A percentile compares a stretch with the other conserved stretches of the same genome.
phyloP scores from a whole-genome alignment of 2,888 invertebrate genomes.

The Carterocephalus palaemon region DNA sequence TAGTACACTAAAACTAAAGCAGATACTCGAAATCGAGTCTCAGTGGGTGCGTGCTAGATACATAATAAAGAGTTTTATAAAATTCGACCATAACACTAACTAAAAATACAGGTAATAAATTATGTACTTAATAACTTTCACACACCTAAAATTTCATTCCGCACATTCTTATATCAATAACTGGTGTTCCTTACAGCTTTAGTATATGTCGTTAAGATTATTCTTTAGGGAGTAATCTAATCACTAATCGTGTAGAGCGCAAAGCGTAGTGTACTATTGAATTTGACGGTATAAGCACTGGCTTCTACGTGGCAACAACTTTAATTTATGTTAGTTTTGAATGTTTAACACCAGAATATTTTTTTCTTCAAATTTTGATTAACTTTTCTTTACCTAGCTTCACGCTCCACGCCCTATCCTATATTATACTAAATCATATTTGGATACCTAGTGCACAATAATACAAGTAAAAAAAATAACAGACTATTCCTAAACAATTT shows the following conservation, averaged over 20 bases:
- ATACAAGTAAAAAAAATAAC: slow-evolving; percentile 26
- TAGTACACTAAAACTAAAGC: slow-evolving; percentile 10
- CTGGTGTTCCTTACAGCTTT: slow-evolving; percentile 60
- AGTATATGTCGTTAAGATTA: slow-evolving; percentile 3
- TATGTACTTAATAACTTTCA: background rate
- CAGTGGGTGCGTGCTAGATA: slow-evolving; percentile 9
- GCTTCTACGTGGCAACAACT: background rate
- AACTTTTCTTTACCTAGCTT: slow-evolving; percentile 2
- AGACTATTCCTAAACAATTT: slow-evolving; percentile 5
- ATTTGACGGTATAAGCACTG: background rate
- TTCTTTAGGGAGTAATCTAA: background rate
- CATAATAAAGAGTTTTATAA: background rate
- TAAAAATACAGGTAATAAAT: background rate
- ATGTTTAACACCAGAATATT: background rate
- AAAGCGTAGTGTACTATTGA: too few species aligned
- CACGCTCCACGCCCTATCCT: background rate
- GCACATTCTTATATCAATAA: slow-evolving; percentile 38
- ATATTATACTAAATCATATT: slow-evolving; percentile 23
- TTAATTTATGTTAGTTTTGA: background rate
- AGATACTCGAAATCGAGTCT: slow-evolving; percentile 5
- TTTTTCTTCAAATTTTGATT: too few species aligned
- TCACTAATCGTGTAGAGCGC: slow-evolving; percentile 6
- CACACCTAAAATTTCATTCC: slow-evolving; percentile 22
- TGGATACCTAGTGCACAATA: slow-evolving; percentile 29
- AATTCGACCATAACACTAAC: background rate